Conservation (phyloP, 2,113 vertebrate genomes). For the Odobenus rosmarus region DNA sequence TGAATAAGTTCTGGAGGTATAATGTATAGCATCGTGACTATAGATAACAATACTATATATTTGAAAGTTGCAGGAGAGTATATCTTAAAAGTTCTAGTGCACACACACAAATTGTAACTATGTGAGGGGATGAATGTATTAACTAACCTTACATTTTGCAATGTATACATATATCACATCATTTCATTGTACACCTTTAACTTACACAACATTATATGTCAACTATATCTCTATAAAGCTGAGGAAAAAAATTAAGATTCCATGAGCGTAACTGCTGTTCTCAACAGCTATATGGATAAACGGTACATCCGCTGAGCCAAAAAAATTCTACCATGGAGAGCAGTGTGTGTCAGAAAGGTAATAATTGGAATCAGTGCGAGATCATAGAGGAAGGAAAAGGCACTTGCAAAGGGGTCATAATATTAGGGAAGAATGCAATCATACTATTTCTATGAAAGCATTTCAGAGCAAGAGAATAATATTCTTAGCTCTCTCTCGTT, state of each 20-base stretch:
- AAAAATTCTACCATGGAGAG: neutral
- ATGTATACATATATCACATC: neutral
- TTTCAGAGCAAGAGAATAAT: neutral
- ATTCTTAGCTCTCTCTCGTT: neutral
- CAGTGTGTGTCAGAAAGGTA: neutral
- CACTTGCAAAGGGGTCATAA: neutral
- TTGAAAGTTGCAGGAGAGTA: neutral
- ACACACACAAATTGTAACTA: neutral
- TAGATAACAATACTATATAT: neutral
- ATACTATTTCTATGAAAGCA: neutral
- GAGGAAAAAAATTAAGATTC: neutral
- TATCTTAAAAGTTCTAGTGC: neutral
- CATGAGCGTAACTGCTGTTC: neutral
- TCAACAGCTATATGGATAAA: neutral
- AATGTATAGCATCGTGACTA: neutral
- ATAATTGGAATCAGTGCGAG: neutral
- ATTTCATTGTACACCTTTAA: neutral
- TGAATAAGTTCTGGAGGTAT: neutral
- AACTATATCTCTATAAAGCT: neutral
- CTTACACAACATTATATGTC: neutral
- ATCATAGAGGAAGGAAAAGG: neutral
- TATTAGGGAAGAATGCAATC: neutral
- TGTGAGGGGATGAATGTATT: no score
- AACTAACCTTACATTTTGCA: neutral
- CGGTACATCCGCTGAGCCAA: neutral